phyloP scores from a whole-genome alignment of 2,888 invertebrate genomes.

The Frankliniella fusca region DNA sequence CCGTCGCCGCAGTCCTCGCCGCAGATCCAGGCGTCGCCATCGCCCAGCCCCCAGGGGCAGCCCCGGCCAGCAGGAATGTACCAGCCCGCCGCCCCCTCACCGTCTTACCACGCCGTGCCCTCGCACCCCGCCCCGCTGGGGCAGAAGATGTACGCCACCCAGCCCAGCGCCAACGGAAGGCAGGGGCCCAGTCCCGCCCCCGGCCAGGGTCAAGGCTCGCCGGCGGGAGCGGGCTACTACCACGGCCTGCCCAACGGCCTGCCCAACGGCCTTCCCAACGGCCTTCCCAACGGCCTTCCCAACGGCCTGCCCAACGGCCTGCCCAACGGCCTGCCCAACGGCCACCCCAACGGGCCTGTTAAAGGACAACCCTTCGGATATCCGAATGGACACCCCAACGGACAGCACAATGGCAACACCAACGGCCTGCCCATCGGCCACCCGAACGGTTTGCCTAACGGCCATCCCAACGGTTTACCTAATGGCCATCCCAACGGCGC shows the following conservation, averaged over 20 bases:
- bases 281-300: neutral
- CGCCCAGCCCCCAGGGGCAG: slow-evolving; percentile 32
- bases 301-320: neutral
- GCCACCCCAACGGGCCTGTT: slow-evolving; percentile 27
- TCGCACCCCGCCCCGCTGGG: neutral
- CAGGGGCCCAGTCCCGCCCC: neutral
- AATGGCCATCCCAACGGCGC: neutral
- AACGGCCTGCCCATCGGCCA: neutral
- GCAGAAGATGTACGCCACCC: slow-evolving; percentile 25
- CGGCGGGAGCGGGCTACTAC: slow-evolving; percentile 3
- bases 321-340: slow-evolving; percentile 27
- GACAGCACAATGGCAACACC: neutral
- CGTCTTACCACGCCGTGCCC: slow-evolving; percentile 7
- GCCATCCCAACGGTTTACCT: slow-evolving; percentile 30
- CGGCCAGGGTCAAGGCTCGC: neutral
- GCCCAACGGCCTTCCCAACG: slow-evolving; percentile 26
- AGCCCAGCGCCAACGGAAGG: slow-evolving; percentile 9
- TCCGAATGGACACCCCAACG: slow-evolving; percentile 28
- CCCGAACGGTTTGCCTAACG: slow-evolving; percentile 28
- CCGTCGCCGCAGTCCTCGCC: slow-evolving; percentile 36
- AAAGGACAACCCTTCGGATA: slow-evolving; percentile 39
- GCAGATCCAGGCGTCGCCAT: neutral
- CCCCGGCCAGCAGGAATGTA: slow-evolving; percentile 30
- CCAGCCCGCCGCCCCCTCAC: slow-evolving; percentile 2
- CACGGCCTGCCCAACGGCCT: neutral